phyloP scores from a whole-genome alignment of 1,140 invertebrate species.

The Musca domestica region DNA sequence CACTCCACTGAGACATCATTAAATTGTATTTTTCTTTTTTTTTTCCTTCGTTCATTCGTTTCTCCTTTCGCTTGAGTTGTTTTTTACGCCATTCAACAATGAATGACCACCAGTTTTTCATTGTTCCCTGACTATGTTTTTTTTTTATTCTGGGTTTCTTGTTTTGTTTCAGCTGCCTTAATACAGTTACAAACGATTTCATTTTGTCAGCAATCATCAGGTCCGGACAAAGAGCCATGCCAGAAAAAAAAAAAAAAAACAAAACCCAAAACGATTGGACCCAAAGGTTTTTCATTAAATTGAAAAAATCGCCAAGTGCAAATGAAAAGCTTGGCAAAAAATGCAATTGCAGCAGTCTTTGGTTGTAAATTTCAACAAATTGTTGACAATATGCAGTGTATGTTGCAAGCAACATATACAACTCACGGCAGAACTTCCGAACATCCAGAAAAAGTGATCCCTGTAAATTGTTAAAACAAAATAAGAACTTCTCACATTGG shows the following conservation, averaged over 20 bases:
- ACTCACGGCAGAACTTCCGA: not conserved
- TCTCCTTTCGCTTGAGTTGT: not conserved
- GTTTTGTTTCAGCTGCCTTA: not conserved
- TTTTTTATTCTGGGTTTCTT: too few species aligned
- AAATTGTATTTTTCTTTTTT: not conserved
- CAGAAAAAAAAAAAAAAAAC: not conserved
- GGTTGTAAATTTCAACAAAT: constrained; percentile 19
- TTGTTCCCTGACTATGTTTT: not conserved
- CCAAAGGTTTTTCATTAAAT: constrained; percentile 10
- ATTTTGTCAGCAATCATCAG: constrained; percentile 19
- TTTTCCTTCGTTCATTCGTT: too few species aligned
- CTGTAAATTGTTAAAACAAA: not conserved
- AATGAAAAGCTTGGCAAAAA: not conserved
- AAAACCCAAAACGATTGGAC: not conserved
- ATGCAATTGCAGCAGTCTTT: constrained; percentile 10
- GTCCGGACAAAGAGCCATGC: too few species aligned
- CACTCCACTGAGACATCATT: constrained; percentile 11
- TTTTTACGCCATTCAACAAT: constrained; percentile 5
- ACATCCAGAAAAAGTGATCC: not conserved
- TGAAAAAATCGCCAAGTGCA: constrained; percentile 3
- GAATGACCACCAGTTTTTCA: constrained; percentile 16
- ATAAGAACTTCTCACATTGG: not conserved
- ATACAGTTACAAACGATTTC: constrained; percentile 21
- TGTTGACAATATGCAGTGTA: constrained; percentile 19
- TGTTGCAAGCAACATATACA: constrained; percentile 12